phyloP scores from a whole-genome alignment of 1,140 invertebrate genomes.

The Megathymus violae region DNA sequence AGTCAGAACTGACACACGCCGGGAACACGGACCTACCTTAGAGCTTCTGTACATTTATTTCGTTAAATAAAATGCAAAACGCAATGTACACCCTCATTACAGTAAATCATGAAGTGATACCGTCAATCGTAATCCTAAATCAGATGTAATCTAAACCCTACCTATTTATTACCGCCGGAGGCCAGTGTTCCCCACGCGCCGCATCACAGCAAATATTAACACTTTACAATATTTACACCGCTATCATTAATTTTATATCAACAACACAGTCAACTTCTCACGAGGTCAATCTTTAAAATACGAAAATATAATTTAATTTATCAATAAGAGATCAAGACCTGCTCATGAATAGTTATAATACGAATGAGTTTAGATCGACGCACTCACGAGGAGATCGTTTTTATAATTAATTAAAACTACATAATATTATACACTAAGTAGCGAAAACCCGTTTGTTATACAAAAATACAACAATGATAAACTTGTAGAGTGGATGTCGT shows the following conservation, averaged over 20 bases:
- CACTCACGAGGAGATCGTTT: conserved; percentile 5
- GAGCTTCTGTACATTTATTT: too few relatives aligned
- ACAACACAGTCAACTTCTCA: conserved; percentile 62
- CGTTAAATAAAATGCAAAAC: neutral
- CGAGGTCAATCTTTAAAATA: conserved; percentile 54
- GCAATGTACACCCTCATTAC: neutral
- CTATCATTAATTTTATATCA: conserved; percentile 43
- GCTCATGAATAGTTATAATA: conserved; percentile 24
- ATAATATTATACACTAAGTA: conserved; percentile 50
- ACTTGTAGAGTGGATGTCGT: neutral
- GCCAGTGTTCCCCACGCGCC: conserved; percentile 5
- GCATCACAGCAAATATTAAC: conserved; percentile 55
- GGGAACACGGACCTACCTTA: conserved; percentile 20
- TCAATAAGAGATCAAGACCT: conserved; percentile 71
- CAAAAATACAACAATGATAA: conserved; percentile 42
- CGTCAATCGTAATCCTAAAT: too few relatives aligned
- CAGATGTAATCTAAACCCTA: too few relatives aligned
- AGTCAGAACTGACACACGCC: conserved; percentile 27
- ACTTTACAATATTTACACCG: conserved; percentile 74
- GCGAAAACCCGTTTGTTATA: conserved; percentile 51
- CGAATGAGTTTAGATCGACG: conserved; percentile 26
- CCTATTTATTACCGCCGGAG: neutral
- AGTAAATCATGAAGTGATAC: too few relatives aligned
- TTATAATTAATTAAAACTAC: conserved; percentile 34
- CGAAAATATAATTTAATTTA: conserved; percentile 78